phyloP scores from a whole-genome alignment of 37 sponge, comb jelly and placozoan species.

The Crambe crambe region DNA sequence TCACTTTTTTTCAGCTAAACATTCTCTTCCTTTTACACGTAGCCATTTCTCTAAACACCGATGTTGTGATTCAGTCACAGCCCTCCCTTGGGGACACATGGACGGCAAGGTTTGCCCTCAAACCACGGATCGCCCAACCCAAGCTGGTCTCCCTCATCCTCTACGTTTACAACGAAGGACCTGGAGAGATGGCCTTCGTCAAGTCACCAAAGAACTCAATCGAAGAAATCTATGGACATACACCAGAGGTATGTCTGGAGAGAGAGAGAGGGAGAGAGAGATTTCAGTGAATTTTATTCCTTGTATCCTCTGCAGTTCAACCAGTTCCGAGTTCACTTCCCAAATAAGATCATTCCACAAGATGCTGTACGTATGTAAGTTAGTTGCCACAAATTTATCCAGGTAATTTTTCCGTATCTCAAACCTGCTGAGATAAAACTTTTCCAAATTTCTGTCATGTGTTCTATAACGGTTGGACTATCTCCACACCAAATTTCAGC shows the following conservation, averaged over 20 bases:
- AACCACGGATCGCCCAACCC: slow-evolving; percentile 6
- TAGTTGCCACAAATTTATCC: not conserved
- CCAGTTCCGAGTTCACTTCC: slow-evolving; percentile 52
- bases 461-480: too few species aligned
- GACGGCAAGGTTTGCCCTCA: slow-evolving; percentile 42
- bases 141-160: slow-evolving; percentile 43
- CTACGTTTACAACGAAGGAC: slow-evolving; percentile 64
- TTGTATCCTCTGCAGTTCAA: slow-evolving; percentile 26
- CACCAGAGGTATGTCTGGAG: slow-evolving; percentile 44
- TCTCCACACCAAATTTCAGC: too few species aligned
- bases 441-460: too few species aligned
- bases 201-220: slow-evolving; percentile 18
- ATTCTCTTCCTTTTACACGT: too few species aligned
- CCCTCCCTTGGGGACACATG: slow-evolving; percentile 47
- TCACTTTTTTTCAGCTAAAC: not conserved
- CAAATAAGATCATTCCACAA: slow-evolving; percentile 20
- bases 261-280: too few species aligned
- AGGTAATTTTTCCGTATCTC: too few species aligned
- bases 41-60: slow-evolving; percentile 33
- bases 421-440: not conserved
- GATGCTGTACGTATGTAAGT: slow-evolving; percentile 18
- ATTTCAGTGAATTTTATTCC: too few species aligned
- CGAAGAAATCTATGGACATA: slow-evolving; percentile 55
- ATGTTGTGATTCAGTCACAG: slow-evolving; percentile 23
- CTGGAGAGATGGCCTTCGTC: slow-evolving; percentile 48